phyloP scores from a whole-genome alignment of 2,113 vertebrate genomes.

The Morone saxatilis region DNA sequence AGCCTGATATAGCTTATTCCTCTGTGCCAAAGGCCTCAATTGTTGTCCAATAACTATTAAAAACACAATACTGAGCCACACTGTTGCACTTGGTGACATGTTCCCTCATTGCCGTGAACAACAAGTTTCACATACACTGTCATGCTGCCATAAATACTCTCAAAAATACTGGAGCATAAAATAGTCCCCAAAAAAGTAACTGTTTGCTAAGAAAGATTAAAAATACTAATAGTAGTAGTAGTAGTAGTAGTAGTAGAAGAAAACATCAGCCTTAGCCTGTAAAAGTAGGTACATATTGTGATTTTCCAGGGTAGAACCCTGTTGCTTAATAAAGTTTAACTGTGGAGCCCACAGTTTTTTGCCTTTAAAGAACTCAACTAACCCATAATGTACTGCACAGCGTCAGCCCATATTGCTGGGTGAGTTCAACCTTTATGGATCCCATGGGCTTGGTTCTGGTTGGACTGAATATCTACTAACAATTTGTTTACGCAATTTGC shows the following conservation, averaged over 20 bases:
- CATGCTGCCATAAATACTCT: conserved; percentile 1
- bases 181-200: neutral
- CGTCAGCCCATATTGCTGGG: neutral
- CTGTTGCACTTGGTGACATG: neutral
- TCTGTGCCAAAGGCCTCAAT: neutral
- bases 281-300: neutral
- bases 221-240: too few relatives aligned
- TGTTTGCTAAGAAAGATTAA: too few relatives aligned
- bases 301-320: neutral
- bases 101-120: neutral
- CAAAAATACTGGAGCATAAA: neutral
- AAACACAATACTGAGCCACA: neutral
- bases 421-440: conserved; percentile 21
- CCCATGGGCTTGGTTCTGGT: conserved; percentile 5
- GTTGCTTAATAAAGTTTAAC: conserved; percentile 1
- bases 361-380: neutral
- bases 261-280: neutral
- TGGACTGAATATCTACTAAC: neutral
- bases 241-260: too few relatives aligned
- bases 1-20: neutral
- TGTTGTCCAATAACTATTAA: neutral
- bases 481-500: conserved; percentile 34
- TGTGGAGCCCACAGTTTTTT: neutral
- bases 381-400: conserved; percentile 3
- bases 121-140: neutral